These are phyloP conservation scores for Nasonia longicornis DNA, from an alignment of 1,140 invertebrate species.

Conservation along the genomic window DNA sequence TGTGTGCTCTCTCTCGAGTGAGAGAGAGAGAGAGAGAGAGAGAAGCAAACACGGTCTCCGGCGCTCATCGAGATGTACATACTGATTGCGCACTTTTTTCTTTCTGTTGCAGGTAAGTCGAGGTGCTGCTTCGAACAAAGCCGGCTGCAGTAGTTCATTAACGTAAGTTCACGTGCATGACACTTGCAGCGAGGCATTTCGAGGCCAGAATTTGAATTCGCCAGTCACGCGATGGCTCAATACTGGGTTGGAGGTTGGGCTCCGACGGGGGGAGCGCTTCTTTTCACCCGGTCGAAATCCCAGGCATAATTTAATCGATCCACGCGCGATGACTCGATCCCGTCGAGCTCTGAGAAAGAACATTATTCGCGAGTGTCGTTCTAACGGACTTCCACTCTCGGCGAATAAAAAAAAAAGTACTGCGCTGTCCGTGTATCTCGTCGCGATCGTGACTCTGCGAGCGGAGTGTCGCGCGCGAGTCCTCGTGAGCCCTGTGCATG, in stretches of 20 bases:
- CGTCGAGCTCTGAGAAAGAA: slow-evolving; percentile 1
- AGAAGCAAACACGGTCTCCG: not conserved
- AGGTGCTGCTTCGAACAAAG: not conserved
- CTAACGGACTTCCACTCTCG: not conserved
- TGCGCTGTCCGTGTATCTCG: slow-evolving; percentile 7
- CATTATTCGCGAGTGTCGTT: slow-evolving; percentile 4
- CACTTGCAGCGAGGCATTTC: slow-evolving; percentile 27
- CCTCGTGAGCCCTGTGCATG: slow-evolving; percentile 23
- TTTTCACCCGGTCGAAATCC: not conserved
- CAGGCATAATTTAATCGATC: slow-evolving; percentile 36
- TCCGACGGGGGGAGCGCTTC: not conserved
- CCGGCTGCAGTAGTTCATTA: slow-evolving; percentile 29
- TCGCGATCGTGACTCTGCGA: slow-evolving; percentile 53
- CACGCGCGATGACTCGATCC: no score
- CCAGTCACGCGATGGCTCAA: slow-evolving; percentile 34
- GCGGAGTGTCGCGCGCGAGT: slow-evolving; percentile 34
- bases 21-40: no score
- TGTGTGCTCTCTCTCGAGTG: not conserved
- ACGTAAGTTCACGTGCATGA: slow-evolving; percentile 35
- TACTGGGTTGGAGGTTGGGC: not conserved
- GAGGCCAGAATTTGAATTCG: slow-evolving; percentile 44
- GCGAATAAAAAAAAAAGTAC: not conserved
- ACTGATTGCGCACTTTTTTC: not conserved
- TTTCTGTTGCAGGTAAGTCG: slow-evolving; percentile 18
- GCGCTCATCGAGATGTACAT: not conserved